Evolutionary conservation across 2,113 vertebrate species (phyloP).

Genomic region (human (Homo sapiens)): GRCh38 chr5:170468001-170468500

Average conservation of each 20-base stretch:
- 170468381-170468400: conserved; percentile 62
- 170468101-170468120: background rate
- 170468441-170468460: conserved; percentile 20
- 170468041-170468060: background rate
- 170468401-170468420: conserved; percentile 76
- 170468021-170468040: background rate
- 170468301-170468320: conserved; percentile 50
- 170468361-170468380: conserved; percentile 64
- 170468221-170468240: conserved; percentile 57
- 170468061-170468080: conserved; percentile 6
- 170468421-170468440: conserved; percentile 57
- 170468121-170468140: conserved; percentile 41
- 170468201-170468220: conserved; percentile 42
- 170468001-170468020: background rate
- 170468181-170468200: conserved; percentile 32
- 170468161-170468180: conserved; percentile 19
- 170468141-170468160: conserved; percentile 20
- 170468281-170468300: conserved; percentile 59
- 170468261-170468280: conserved; percentile 62
- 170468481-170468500: conserved; percentile 66
- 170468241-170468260: conserved; percentile 52
- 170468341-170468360: conserved; percentile 60
- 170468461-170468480: conserved; percentile 68
- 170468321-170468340: conserved; percentile 77
- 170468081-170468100: background rate